Conservation (phyloP, 2,113 vertebrate species). For the Progne subis region DNA sequence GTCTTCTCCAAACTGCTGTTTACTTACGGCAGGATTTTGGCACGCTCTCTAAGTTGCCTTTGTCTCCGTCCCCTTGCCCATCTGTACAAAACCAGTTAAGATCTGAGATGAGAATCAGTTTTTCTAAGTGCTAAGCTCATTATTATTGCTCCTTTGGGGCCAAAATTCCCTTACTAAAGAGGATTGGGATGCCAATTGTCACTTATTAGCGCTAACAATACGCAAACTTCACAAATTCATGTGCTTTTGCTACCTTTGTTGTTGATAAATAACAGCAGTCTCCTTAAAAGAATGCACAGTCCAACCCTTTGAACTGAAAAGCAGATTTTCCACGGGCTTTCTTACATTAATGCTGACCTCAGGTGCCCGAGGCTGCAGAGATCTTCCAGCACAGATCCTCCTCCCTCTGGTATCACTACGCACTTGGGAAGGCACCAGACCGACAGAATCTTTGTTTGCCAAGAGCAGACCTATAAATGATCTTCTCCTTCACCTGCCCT, state of each 20-base stretch:
- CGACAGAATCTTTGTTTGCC: neutral
- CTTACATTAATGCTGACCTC: neutral
- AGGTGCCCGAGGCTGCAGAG: neutral
- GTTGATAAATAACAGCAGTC: neutral
- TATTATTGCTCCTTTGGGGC: neutral
- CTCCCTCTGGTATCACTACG: neutral
- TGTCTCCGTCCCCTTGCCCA: neutral
- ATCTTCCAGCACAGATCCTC: neutral
- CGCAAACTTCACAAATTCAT: neutral
- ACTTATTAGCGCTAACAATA: slow-evolving; percentile 12
- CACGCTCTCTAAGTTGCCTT: neutral
- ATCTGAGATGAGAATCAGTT: neutral
- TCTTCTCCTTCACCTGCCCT: neutral
- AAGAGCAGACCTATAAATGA: neutral
- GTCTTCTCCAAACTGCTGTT: slow-evolving; percentile 5
- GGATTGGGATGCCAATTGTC: neutral
- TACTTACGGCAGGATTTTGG: slow-evolving; percentile 1
- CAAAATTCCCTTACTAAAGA: neutral
- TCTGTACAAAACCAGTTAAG: slow-evolving; percentile 9
- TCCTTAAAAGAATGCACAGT: neutral
- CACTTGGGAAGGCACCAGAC: neutral
- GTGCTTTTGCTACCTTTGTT: neutral
- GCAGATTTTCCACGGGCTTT: neutral
- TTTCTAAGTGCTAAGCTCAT: neutral
- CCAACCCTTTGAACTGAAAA: neutral